Evolutionary conservation across 2,888 invertebrate genomes (phyloP).

Genomic region (Physocephala rufipes): DNA sequence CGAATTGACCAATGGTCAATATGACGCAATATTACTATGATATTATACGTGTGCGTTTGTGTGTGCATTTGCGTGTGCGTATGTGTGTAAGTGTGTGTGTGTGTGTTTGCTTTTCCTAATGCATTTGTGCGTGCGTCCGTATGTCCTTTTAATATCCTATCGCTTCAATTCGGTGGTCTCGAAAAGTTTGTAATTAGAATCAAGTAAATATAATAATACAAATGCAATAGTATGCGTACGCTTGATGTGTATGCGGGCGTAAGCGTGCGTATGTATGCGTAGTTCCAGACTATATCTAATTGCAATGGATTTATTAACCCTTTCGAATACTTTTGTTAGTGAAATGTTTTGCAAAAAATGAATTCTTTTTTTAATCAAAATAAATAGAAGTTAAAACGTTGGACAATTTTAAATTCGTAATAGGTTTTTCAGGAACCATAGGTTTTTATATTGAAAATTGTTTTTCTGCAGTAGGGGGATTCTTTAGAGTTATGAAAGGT

Average conservation of each 20-base stretch:
- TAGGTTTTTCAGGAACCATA: neutral
- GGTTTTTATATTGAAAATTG: neutral
- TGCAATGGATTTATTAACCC: no score
- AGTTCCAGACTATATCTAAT: neutral
- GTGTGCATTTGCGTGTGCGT: neutral
- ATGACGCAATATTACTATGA: neutral
- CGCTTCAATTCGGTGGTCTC: slow-evolving; percentile 13
- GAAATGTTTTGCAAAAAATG: no score
- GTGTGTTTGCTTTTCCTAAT: neutral
- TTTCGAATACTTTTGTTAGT: no score
- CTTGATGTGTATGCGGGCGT: neutral
- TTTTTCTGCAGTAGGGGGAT: neutral
- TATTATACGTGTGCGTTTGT: neutral
- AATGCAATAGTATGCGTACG: neutral
- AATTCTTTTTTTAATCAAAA: no score
- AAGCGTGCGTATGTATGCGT: no score
- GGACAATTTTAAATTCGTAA: no score
- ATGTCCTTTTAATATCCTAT: slow-evolving; percentile 3
- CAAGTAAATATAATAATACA: slow-evolving; percentile 17
- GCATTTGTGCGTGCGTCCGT: neutral
- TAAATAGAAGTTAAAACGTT: no score
- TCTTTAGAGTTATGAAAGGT: neutral
- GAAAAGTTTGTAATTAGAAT: slow-evolving; percentile 19
- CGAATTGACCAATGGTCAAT: slow-evolving; percentile 43
- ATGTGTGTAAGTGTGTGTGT: neutral